These are phyloP conservation scores for Sphenopsis melanotis DNA, from an alignment of 2,797 vertebrate species.

Conservation along the genomic window DNA sequence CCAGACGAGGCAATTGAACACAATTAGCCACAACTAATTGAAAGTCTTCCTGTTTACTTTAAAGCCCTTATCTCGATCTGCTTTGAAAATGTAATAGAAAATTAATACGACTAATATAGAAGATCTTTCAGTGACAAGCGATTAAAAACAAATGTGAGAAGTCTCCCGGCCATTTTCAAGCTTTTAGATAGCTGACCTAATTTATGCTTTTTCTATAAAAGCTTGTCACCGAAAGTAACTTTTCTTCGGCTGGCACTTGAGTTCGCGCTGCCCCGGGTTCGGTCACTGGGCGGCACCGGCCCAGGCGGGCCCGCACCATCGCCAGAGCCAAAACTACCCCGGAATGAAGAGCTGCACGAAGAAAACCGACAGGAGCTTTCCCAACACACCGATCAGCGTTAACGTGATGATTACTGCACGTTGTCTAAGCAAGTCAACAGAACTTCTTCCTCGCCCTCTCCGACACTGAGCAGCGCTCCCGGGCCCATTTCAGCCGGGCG, in stretches of 20 bases:
- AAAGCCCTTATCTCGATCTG: slow-evolving; percentile 72
- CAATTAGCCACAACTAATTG: slow-evolving; percentile 86
- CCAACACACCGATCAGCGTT: rapidly evolving
- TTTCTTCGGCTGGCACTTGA: background rate
- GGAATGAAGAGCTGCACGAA: background rate
- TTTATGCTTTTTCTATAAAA: background rate
- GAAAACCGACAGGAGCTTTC: background rate
- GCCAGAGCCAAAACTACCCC: rapidly evolving
- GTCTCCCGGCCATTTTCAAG: background rate
- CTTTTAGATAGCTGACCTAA: background rate
- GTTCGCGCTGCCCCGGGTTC: no score
- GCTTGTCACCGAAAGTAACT: background rate
- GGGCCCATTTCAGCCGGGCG: background rate
- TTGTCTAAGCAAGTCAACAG: background rate
- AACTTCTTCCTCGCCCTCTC: background rate
- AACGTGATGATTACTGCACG: rapidly evolving
- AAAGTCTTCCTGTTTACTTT: slow-evolving; percentile 78
- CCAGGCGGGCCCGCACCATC: background rate
- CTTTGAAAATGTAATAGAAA: slow-evolving; percentile 49
- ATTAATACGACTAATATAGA: slow-evolving; percentile 58
- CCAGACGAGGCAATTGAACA: slow-evolving; percentile 76
- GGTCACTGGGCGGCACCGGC: rapidly evolving
- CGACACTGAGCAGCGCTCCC: background rate
- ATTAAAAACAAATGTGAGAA: slow-evolving; percentile 49
- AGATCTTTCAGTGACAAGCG: background rate